Conservation (phyloP, 2,888 invertebrate genomes). For the Steromphala cineraria region DNA sequence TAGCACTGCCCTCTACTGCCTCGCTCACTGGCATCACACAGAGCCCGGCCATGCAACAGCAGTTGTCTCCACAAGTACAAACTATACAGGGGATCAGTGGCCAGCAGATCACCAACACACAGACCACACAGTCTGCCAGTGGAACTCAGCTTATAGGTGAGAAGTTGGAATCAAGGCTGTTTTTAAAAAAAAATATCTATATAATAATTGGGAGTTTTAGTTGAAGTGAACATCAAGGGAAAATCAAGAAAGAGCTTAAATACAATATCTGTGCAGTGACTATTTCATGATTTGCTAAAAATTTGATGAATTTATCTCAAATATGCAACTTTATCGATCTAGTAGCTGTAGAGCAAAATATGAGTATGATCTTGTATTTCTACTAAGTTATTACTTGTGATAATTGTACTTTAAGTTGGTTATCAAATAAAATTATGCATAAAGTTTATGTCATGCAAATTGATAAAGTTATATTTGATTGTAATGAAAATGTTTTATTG, state of each 20-base stretch:
- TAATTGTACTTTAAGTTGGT: too few species aligned
- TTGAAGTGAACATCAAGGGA: not conserved
- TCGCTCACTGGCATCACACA: conserved; percentile 28
- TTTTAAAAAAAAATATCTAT: too few species aligned
- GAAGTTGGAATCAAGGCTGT: not conserved
- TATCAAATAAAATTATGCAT: too few species aligned
- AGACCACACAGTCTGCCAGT: conserved; percentile 26
- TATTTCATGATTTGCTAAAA: not conserved
- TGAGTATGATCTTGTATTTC: too few species aligned
- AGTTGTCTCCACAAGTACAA: conserved; percentile 25
- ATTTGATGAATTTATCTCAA: too few species aligned
- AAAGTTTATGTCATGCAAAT: too few species aligned
- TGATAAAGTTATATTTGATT: too few species aligned
- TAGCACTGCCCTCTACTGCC: conserved; percentile 42
- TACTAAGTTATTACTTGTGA: too few species aligned
- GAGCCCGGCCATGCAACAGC: conserved; percentile 8
- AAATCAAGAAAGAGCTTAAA: not conserved
- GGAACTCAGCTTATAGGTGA: conserved; percentile 35
- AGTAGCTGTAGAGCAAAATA: too few species aligned
- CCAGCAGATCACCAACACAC: conserved; percentile 10
- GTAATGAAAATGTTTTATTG: too few species aligned
- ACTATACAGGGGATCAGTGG: conserved; percentile 36
- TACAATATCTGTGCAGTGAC: not conserved
- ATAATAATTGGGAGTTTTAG: too few species aligned
- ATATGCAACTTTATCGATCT: too few species aligned